A percentile compares a stretch with the other conserved stretches of the same genome.
phyloP scores from a whole-genome alignment of 2,888 invertebrate species.

The Heliconius erato region DNA sequence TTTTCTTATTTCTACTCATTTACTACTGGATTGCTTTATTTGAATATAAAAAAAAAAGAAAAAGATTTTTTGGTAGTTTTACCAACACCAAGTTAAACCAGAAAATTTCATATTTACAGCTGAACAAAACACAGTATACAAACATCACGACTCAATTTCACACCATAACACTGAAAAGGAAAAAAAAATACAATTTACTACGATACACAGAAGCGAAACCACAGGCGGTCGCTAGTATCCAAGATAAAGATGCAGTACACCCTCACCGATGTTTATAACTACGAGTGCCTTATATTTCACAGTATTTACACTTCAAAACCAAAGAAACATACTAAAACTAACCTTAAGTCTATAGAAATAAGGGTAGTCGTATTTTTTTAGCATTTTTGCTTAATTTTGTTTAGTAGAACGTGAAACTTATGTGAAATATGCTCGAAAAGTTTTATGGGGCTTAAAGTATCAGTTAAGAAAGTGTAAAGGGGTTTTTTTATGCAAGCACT shows the following conservation, averaged over 20 bases:
- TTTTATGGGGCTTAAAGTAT: constrained; percentile 82
- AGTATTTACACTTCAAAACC: constrained; percentile 41
- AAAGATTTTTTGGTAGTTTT: too few species aligned
- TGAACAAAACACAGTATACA: neutral
- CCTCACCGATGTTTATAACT: constrained; percentile 71
- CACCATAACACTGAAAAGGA: constrained; percentile 19
- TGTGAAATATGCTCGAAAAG: constrained; percentile 82
- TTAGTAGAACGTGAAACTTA: constrained; percentile 78
- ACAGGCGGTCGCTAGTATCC: constrained; percentile 49
- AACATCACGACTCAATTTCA: constrained; percentile 23
- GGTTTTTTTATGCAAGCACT: constrained; percentile 63
- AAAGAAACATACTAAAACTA: constrained; percentile 38
- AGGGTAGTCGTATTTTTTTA: constrained; percentile 2
- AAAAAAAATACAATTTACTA: constrained; percentile 41
- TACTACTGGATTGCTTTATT: too few species aligned
- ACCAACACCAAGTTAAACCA: too few species aligned
- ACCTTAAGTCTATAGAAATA: constrained; percentile 42
- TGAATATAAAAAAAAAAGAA: too few species aligned
- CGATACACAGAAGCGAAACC: constrained; percentile 48
- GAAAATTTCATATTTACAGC: too few species aligned
- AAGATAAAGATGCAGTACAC: constrained; percentile 56
- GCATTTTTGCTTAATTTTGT: constrained; percentile 28
- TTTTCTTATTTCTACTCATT: too few species aligned
- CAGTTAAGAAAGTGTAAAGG: constrained; percentile 75
- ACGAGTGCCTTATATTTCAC: constrained; percentile 46